Conservation (phyloP, 2,113 vertebrate genomes). For the Thunnus thynnus region DNA sequence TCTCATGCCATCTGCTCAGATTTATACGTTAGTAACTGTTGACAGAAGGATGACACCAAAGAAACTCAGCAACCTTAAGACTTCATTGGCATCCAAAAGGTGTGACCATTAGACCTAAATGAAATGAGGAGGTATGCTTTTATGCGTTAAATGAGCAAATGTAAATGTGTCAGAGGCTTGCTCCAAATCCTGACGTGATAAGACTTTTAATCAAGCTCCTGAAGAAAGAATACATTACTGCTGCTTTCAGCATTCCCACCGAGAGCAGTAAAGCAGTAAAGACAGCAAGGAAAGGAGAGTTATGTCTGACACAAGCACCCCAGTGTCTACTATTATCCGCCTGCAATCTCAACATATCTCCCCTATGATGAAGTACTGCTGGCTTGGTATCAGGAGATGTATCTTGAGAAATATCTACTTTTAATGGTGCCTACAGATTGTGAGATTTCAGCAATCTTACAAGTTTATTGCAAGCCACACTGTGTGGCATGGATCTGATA, state of each 20-base stretch:
- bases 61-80: conserved; percentile 43
- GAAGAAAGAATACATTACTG: conserved; percentile 71
- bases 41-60: conserved; percentile 23
- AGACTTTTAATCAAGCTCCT: conserved; percentile 70
- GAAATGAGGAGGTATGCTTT: conserved; percentile 34
- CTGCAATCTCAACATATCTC: conserved; percentile 59
- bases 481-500: too few relatives aligned
- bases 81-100: conserved; percentile 22
- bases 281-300: conserved; percentile 56
- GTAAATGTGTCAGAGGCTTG: conserved; percentile 44
- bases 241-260: conserved; percentile 63
- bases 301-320: conserved; percentile 64
- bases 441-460: too few relatives aligned
- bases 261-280: conserved; percentile 63
- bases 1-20: conserved; percentile 32
- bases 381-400: conserved; percentile 27
- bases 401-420: conserved; percentile 36
- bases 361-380: conserved; percentile 32
- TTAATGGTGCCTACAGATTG: not conserved
- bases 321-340: conserved; percentile 60
- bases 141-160: conserved; percentile 60
- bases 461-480: too few relatives aligned
- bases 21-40: conserved; percentile 30
- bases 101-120: conserved; percentile 20
- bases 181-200: conserved; percentile 52